Evolutionary conservation across 2,888 invertebrate genomes (phyloP), one percentile per base, ranked within the genome.

Genomic region (Dynastes tityus): DNA sequence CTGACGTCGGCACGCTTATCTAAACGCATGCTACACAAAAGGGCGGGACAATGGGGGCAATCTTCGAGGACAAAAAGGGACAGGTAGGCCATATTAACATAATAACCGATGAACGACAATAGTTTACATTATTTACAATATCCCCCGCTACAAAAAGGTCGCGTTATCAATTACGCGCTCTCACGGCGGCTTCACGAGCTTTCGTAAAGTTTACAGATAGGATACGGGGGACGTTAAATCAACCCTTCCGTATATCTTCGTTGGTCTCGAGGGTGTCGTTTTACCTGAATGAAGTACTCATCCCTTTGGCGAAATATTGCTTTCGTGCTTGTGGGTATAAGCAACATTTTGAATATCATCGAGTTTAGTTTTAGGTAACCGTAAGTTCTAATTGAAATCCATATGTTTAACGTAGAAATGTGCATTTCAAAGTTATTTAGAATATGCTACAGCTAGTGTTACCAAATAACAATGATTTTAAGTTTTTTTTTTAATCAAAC

Each of bases 1-100:
- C 51, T 29, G 29, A 49, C n/a, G 63, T 27, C 49, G 68, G 49
- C 51, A 51, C 27, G 51, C 51, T 68, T 68, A 68, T 68, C 68
- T 16, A 22, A 51, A 68, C 51, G 29, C 51, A 68, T 29, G 68
- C 16, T 29, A 51, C 68, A 51, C 68, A 51, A 49, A 22, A 68
- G 68, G 22, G 51, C 27, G 68, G 68, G 51, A 68, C 68, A 68
- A 49, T 51, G 29, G 27, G 51, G 68, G 49, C 29, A 68, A 68
- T 68, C 68, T 49, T 13, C 67, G 64, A 65, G 67, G 77, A 68
- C 70, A 70, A 68, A 65, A 53, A 77, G 70, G 77, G 74, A 76
- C 79, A 81, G 82, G 81, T 81, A 81, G 11, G 80, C 73, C 70
- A 65, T 79, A 82, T 82, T 82, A 82, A 76, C 81, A 80, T 81